Conservation (phyloP, 2,888 invertebrate genomes). For the Cordylochernes scorpioides region DNA sequence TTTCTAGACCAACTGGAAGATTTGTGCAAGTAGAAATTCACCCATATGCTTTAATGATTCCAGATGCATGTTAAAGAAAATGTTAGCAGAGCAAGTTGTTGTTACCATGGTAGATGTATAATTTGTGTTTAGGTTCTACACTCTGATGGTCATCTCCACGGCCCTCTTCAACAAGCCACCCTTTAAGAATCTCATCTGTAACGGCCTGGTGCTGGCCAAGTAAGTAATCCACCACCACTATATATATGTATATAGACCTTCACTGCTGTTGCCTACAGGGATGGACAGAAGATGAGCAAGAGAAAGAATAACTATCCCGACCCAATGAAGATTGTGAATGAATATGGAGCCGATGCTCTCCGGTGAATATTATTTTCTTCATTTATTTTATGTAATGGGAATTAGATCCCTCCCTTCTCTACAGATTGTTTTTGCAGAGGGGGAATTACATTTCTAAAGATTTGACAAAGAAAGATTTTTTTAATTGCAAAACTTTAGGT, state of each 20-base stretch:
- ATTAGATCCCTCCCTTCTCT: too few relatives aligned
- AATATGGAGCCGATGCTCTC: constrained; percentile 89
- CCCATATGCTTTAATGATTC: too few relatives aligned
- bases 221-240: constrained; percentile 9
- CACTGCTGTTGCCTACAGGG: constrained; percentile 29
- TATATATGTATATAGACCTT: constrained; percentile 1
- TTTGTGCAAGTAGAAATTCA: too few relatives aligned
- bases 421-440: too few relatives aligned
- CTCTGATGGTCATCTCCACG: constrained; percentile 82
- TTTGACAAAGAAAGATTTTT: too few relatives aligned
- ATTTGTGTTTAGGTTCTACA: constrained; percentile 42
- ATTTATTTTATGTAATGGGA: constrained; percentile 1
- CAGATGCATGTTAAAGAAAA: too few relatives aligned
- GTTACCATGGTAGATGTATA: not conserved
- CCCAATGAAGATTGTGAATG: constrained; percentile 54
- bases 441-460: too few relatives aligned
- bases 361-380: constrained; percentile 24
- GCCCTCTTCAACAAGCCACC: constrained; percentile 84
- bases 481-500: too few relatives aligned
- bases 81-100: not conserved
- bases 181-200: constrained; percentile 87
- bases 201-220: constrained; percentile 72
- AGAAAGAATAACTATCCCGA: constrained; percentile 96
- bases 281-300: constrained; percentile 99
- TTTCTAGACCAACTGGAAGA: too few relatives aligned